A percentile compares a stretch with the other conserved stretches of the same genome.
Evolutionary conservation across 2,888 invertebrate genomes (phyloP).

Genomic region (Sabellastarte sp.): DNA sequence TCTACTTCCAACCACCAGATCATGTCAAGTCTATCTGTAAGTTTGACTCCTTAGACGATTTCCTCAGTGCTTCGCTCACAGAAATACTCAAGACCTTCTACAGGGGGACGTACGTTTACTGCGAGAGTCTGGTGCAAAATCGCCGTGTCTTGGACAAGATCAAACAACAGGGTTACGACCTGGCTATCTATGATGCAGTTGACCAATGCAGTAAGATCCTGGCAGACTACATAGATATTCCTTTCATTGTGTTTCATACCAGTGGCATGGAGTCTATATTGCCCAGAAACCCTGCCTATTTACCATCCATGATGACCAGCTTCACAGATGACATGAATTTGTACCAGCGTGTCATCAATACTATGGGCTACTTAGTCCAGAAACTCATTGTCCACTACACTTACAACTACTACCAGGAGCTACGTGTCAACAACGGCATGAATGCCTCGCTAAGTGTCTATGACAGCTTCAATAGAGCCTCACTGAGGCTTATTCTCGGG

Average conservation of each 20-base stretch:
- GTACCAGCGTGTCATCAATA: slow-evolving; percentile 17
- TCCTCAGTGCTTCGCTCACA: slow-evolving; percentile 3
- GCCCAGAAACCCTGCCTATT: slow-evolving; percentile 18
- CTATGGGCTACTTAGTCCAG: slow-evolving; percentile 13
- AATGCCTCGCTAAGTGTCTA: slow-evolving; percentile 9
- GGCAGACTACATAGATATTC: slow-evolving; percentile 19
- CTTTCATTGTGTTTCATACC: slow-evolving; percentile 19
- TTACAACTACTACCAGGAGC: slow-evolving; percentile 10
- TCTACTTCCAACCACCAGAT: not conserved
- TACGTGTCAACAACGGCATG: slow-evolving; percentile 9
- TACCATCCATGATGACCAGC: slow-evolving; percentile 17
- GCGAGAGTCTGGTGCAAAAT: slow-evolving; percentile 12
- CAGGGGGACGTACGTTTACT: slow-evolving; percentile 9
- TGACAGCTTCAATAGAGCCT: slow-evolving; percentile 12
- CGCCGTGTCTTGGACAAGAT: slow-evolving; percentile 6
- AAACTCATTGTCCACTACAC: slow-evolving; percentile 12
- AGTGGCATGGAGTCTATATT: slow-evolving; percentile 13
- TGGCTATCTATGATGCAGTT: slow-evolving; percentile 20
- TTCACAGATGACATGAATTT: slow-evolving; percentile 19
- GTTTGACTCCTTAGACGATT: not conserved
- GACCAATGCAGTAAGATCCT: slow-evolving; percentile 20
- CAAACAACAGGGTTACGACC: slow-evolving; percentile 7
- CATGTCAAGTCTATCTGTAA: not conserved
- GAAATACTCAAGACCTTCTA: slow-evolving; percentile 12
- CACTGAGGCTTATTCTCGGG: slow-evolving; percentile 19